Conservation (phyloP, 2,888 invertebrate species). For the Gisinianus flammeolus region DNA sequence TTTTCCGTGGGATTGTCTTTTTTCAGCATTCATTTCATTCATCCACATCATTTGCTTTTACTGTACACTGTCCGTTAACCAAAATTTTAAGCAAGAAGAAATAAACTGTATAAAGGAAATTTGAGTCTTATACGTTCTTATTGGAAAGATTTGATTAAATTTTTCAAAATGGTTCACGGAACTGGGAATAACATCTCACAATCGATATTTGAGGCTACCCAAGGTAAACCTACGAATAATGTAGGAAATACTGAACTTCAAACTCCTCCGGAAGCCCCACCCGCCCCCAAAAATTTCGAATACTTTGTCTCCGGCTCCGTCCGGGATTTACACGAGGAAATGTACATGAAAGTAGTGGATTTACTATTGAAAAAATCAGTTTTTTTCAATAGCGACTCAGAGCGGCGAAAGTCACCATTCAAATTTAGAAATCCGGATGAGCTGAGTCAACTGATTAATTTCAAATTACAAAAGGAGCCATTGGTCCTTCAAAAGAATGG, state of each 20-base stretch:
- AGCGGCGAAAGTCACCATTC: slow-evolving; percentile 9
- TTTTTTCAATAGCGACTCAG: slow-evolving; percentile 18
- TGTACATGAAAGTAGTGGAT: slow-evolving; percentile 22
- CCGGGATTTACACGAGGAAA: slow-evolving; percentile 9
- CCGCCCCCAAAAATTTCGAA: neutral
- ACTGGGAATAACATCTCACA: no score
- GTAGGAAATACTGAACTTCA: neutral
- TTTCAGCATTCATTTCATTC: no score
- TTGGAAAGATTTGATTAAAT: no score
- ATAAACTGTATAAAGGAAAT: no score
- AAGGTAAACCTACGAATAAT: no score
- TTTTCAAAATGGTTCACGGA: no score
- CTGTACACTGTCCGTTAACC: no score
- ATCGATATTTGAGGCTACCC: no score
- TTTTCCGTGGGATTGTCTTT: no score
- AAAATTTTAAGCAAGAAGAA: no score
- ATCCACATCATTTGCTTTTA: no score
- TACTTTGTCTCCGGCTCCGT: slow-evolving; percentile 16
- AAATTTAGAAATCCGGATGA: slow-evolving; percentile 15
- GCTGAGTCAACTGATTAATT: slow-evolving; percentile 1
- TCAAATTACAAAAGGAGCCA: neutral
- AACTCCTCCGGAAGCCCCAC: neutral
- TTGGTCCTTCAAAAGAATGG: neutral
- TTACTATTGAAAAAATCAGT: slow-evolving; percentile 11
- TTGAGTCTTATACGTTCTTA: no score